A percentile compares a stretch with the other conserved stretches of the same genome.
phyloP scores from a whole-genome alignment of 2,797 vertebrate species.

The Corythornis leucogaster region DNA sequence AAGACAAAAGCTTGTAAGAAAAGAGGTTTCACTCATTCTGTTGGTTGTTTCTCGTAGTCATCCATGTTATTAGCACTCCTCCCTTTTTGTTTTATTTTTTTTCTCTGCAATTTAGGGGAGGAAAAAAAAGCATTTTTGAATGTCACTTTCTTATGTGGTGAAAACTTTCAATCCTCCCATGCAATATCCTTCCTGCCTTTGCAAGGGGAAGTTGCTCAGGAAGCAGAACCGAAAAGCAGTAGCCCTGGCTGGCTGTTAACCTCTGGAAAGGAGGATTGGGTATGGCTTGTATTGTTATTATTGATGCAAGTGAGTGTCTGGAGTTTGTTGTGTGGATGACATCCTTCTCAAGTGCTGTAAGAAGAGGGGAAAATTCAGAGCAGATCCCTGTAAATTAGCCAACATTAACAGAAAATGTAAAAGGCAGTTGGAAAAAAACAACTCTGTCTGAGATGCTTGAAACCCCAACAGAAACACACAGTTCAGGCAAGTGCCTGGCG shows the following conservation, averaged over 20 bases:
- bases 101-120: neutral
- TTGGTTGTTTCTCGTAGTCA: neutral
- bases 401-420: neutral
- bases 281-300: neutral
- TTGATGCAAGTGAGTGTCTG: neutral
- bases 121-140: neutral
- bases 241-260: neutral
- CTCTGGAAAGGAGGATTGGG: neutral
- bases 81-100: neutral
- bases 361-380: neutral
- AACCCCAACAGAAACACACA: neutral
- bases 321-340: neutral
- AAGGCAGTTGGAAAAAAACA: neutral
- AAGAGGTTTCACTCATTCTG: neutral
- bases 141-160: accelerated
- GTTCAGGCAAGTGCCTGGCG: neutral
- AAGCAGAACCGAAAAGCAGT: neutral
- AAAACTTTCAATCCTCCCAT: neutral
- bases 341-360: neutral
- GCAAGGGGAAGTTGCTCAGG: neutral
- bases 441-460: neutral
- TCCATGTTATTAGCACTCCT: neutral
- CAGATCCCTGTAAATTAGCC: neutral
- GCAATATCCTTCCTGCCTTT: neutral
- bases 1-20: neutral